Evolutionary conservation across 2,113 vertebrate genomes (phyloP).

Genomic region (Zosterops lateralis): DNA sequence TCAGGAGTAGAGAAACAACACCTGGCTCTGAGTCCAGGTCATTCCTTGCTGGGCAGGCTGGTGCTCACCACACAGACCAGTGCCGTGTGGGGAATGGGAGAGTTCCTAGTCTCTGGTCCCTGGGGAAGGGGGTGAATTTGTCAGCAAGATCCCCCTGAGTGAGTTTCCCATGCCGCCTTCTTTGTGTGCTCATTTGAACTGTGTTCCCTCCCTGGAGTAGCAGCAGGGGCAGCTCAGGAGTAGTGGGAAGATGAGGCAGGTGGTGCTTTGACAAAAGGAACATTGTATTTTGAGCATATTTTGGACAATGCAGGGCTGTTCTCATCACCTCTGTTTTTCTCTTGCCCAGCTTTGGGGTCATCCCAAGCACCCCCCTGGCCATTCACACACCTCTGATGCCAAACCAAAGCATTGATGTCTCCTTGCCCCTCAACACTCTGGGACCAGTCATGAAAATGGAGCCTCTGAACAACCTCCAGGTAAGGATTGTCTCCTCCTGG

Average conservation of each 20-base stretch:
- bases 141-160: background rate
- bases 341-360: slow-evolving; percentile 87
- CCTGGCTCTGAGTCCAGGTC: background rate
- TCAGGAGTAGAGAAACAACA: background rate
- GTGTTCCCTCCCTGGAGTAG: background rate
- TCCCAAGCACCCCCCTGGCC: slow-evolving; percentile 91
- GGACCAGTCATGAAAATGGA: slow-evolving; percentile 99
- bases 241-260: background rate
- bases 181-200: background rate
- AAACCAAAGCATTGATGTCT: slow-evolving; percentile 94
- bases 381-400: slow-evolving; percentile 97
- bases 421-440: slow-evolving; percentile 93
- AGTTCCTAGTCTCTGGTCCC: background rate
- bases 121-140: background rate
- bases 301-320: background rate
- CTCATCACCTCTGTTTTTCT: background rate
- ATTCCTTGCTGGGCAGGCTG: background rate
- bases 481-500: slow-evolving; percentile 6
- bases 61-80: background rate
- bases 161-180: background rate
- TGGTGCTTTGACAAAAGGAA: background rate
- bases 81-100: background rate
- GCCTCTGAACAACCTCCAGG: slow-evolving; percentile 98
- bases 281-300: background rate
- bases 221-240: background rate